Percentiles rank a stretch among this genome's conserved stretches.
Evolutionary conservation across 2,888 invertebrate genomes (phyloP).

Genomic region (Eupsilia transversa): DNA sequence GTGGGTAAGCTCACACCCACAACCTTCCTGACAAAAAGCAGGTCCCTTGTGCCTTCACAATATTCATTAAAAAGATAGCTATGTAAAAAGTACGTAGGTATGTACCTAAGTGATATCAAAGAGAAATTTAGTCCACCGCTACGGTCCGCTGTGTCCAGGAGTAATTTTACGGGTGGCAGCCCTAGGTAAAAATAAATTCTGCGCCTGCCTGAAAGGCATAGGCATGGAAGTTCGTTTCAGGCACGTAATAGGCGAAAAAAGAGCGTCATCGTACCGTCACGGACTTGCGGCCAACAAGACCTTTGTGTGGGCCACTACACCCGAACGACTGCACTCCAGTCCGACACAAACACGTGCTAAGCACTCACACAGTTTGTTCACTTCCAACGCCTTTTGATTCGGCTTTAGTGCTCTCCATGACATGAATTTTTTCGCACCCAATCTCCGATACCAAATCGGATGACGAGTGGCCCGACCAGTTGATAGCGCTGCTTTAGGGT

Average conservation of each 20-base stretch:
- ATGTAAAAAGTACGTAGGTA: conserved; percentile 17
- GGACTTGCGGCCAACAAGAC: conserved; percentile 37
- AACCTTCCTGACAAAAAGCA: not conserved
- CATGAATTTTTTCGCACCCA: conserved; percentile 49
- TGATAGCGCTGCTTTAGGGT: conserved; percentile 45
- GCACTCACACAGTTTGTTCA: conserved; percentile 54
- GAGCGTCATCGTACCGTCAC: conserved; percentile 65
- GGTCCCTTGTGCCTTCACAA: not conserved
- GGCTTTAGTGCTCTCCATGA: conserved; percentile 50
- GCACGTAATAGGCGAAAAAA: conserved; percentile 61
- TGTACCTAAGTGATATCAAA: conserved; percentile 35
- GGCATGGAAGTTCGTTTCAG: conserved; percentile 52
- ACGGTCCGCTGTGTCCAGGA: conserved; percentile 60
- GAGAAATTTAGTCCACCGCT: conserved; percentile 32
- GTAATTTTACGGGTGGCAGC: conserved; percentile 71
- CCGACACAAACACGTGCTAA: conserved; percentile 53
- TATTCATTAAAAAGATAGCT: conserved; percentile 39
- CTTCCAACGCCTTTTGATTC: conserved; percentile 58
- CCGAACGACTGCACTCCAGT: conserved; percentile 48
- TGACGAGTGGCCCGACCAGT: conserved; percentile 46
- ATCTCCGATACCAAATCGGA: conserved; percentile 52
- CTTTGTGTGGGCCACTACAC: conserved; percentile 62
- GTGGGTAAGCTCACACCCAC: not conserved
- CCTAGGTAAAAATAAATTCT: conserved; percentile 70
- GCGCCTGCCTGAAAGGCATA: conserved; percentile 48